These are phyloP conservation scores for Phalloptychus januarius DNA, from an alignment of 2,797 vertebrate species.

Conservation along the genomic window DNA sequence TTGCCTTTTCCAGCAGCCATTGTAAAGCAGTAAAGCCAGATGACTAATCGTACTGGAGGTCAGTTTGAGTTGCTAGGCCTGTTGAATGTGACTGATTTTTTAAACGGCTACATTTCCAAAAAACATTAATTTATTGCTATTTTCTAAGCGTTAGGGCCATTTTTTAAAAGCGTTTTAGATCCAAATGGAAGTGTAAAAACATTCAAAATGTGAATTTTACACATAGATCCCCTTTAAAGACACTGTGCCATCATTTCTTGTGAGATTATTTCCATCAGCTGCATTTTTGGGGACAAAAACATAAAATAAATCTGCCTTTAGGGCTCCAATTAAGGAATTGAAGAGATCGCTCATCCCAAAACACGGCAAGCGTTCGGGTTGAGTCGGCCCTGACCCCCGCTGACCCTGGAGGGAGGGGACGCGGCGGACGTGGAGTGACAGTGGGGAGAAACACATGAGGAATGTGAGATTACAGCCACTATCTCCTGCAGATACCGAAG, in stretches of 20 bases:
- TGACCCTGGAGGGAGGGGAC: conserved; percentile 59
- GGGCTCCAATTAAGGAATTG: conserved; percentile 17
- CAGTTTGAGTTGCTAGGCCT: no score
- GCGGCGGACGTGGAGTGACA: conserved; percentile 63
- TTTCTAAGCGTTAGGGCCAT: no score
- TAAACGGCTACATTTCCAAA: no score
- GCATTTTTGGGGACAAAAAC: neutral
- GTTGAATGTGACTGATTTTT: no score
- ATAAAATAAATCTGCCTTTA: conserved; percentile 8
- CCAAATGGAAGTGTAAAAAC: no score
- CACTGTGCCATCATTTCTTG: neutral
- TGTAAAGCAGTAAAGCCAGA: no score
- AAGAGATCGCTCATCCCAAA: conserved; percentile 39
- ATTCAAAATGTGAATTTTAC: no score
- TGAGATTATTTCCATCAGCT: neutral
- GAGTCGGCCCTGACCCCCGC: conserved; percentile 65
- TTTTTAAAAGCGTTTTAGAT: no score
- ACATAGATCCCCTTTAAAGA: neutral
- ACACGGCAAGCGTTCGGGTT: conserved; percentile 12
- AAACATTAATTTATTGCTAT: no score
- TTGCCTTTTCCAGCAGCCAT: no score
- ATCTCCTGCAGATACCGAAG: conserved; percentile 78
- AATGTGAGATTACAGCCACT: conserved; percentile 77
- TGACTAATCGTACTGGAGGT: no score
- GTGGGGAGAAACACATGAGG: conserved; percentile 72